Conservation (phyloP, 2,888 invertebrate species). For the Antheraea yamamai region DNA sequence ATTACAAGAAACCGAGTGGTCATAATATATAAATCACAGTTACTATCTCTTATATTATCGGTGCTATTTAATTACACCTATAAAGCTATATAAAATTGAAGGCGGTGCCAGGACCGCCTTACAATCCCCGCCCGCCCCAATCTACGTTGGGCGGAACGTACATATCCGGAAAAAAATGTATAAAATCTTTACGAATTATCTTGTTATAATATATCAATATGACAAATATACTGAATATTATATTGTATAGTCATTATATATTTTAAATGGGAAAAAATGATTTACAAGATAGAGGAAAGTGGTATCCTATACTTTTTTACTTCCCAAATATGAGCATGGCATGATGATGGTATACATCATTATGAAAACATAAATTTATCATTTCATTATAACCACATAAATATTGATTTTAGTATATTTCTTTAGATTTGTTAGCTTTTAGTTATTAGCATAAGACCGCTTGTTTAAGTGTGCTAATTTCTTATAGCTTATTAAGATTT, state of each 20-base stretch:
- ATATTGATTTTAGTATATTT: too few relatives aligned
- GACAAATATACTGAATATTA: too few relatives aligned
- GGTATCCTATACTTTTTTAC: background rate
- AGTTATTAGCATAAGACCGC: background rate
- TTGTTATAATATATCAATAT: background rate
- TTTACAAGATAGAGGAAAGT: background rate
- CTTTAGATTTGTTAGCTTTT: too few relatives aligned
- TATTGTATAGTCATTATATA: too few relatives aligned
- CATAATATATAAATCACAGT: background rate
- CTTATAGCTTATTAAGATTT: too few relatives aligned
- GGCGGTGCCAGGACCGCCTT: constrained; percentile 45
- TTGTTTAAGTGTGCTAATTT: background rate
- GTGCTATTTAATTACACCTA: constrained; percentile 17
- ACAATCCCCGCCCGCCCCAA: constrained; percentile 49
- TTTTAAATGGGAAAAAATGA: background rate
- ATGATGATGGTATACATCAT: background rate
- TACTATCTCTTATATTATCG: background rate
- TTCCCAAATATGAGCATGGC: background rate
- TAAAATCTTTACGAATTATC: background rate
- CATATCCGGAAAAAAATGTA: constrained; percentile 5
- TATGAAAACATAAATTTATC: background rate
- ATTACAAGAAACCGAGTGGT: background rate
- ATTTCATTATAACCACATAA: too few relatives aligned
- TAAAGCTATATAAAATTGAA: constrained; percentile 30
- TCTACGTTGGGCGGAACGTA: constrained; percentile 42